Evolutionary conservation across 2,113 vertebrate species (phyloP).

Genomic region (Caloenas nicobarica): DNA sequence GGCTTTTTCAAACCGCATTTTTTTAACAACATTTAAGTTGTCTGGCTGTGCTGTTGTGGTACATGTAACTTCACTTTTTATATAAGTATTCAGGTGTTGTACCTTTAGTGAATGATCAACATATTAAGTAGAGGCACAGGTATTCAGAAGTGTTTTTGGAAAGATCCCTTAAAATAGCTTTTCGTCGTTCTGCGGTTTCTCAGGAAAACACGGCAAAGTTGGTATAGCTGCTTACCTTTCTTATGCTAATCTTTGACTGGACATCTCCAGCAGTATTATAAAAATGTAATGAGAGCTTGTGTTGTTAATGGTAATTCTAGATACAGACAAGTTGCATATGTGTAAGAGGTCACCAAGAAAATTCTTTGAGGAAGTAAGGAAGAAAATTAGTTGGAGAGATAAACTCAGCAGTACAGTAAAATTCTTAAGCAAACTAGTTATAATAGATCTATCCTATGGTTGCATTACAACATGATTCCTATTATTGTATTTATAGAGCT

Average conservation of each 20-base stretch:
- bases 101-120: background rate
- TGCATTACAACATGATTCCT: background rate
- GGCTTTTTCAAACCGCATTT: background rate
- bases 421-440: background rate
- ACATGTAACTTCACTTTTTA: background rate
- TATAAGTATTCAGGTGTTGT: background rate
- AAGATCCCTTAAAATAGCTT: background rate
- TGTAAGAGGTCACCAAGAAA: background rate
- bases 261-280: background rate
- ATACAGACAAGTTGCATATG: accelerated
- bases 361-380: background rate
- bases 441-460: background rate
- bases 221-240: background rate
- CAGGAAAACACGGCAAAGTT: background rate
- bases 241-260: background rate
- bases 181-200: background rate
- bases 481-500: background rate
- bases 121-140: background rate
- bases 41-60: background rate
- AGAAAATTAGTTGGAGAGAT: background rate
- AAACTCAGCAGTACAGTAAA: background rate
- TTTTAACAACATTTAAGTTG: background rate
- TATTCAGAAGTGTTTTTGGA: background rate
- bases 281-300: background rate
- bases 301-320: background rate